Evolutionary conservation across 2,888 invertebrate species (phyloP).

Genomic region (Cantharis rustica): DNA sequence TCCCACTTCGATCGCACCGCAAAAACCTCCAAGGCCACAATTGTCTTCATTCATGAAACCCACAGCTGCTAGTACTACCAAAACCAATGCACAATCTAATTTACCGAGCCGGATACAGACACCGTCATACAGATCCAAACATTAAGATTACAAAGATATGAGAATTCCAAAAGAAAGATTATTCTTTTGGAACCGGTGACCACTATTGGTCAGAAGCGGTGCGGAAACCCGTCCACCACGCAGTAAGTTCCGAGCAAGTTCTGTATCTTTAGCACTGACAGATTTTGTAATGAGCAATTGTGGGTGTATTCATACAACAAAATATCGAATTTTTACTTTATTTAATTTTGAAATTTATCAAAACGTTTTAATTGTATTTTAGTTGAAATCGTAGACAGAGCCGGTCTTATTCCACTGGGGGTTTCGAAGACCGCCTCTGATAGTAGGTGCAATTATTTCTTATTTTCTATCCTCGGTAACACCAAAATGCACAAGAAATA

Average conservation of each 20-base stretch:
- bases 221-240: neutral
- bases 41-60: conserved; percentile 79
- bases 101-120: conserved; percentile 25
- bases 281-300: neutral
- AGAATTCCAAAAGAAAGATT: neutral
- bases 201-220: neutral
- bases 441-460: conserved; percentile 4
- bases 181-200: neutral
- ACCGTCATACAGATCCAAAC: conserved; percentile 20
- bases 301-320: neutral
- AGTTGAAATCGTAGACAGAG: neutral
- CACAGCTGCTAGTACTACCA: conserved; percentile 82
- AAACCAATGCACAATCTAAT: conserved; percentile 55
- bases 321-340: neutral
- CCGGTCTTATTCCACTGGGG: neutral
- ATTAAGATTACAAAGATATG: neutral
- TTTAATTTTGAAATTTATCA: neutral
- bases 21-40: conserved; percentile 51
- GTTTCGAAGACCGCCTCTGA: neutral
- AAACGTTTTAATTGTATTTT: neutral
- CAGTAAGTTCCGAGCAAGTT: neutral
- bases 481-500: conserved; percentile 12
- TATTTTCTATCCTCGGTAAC: neutral
- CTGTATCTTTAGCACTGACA: too few species aligned
- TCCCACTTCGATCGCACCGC: conserved; percentile 41